Percentiles rank a stretch among this genome's conserved stretches.
Evolutionary conservation across 2,888 invertebrate species (phyloP).

Genomic region (Drosophila aldrichi): DNA sequence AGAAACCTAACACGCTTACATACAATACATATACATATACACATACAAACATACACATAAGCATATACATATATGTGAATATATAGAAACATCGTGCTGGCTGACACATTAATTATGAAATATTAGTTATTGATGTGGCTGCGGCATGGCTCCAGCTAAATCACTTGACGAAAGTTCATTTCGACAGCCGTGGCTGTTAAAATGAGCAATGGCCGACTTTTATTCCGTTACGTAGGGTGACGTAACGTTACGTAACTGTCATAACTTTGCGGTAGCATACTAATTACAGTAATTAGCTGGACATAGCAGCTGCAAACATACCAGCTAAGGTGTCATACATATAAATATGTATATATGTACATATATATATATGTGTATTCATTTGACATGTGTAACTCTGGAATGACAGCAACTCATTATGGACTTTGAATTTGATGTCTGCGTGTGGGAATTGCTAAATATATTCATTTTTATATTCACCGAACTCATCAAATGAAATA

Average conservation of each 20-base stretch:
- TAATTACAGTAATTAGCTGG: conserved; percentile 56
- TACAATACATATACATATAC: conserved; percentile 7
- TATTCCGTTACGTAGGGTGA: conserved; percentile 12
- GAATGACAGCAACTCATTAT: neutral
- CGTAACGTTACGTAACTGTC: conserved; percentile 25
- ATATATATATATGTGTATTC: neutral
- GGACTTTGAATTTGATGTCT: neutral
- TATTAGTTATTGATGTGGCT: conserved; percentile 74
- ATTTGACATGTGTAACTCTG: neutral
- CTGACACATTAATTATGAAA: conserved; percentile 67
- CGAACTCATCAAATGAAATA: neutral
- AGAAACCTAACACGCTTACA: neutral
- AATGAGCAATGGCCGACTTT: conserved; percentile 52
- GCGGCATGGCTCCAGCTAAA: conserved; percentile 50
- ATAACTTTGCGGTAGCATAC: conserved; percentile 42
- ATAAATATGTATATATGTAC: neutral
- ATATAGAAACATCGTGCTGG: conserved; percentile 10
- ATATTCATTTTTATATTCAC: neutral
- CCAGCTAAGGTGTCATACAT: neutral
- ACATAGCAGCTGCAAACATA: neutral
- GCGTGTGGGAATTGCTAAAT: neutral
- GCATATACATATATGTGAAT: too few relatives aligned
- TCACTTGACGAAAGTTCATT: conserved; percentile 72
- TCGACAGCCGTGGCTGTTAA: conserved; percentile 60
- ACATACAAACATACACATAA: neutral